These are phyloP conservation scores for Gymnopithys bicolor DNA, from an alignment of 2,797 vertebrate species.

Conservation along the genomic window DNA sequence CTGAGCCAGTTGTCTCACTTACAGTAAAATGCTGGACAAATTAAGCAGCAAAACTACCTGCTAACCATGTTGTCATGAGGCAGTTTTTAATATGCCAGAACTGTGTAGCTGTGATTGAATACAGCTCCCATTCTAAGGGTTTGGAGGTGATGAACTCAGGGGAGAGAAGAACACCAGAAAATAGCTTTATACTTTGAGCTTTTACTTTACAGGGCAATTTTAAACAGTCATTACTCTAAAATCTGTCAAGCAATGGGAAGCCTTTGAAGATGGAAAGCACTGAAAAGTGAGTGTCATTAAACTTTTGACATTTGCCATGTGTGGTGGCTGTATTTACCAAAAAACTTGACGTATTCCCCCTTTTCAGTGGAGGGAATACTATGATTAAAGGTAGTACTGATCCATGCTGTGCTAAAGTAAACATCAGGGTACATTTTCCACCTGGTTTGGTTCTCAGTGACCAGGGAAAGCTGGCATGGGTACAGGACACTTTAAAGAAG, in stretches of 20 bases:
- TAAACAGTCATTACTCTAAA: not conserved
- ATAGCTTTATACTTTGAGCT: not conserved
- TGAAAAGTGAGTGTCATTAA: constrained; percentile 7
- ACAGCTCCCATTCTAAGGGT: not conserved
- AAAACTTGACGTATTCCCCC: not conserved
- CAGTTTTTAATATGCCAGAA: not conserved
- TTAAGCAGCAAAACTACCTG: not conserved
- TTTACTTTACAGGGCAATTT: not conserved
- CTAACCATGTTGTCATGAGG: not conserved
- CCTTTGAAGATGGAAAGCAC: constrained; percentile 9
- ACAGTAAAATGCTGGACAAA: not conserved
- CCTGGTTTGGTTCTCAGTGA: not conserved
- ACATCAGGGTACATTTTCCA: constrained; percentile 10
- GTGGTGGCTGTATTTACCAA: not conserved
- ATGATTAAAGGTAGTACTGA: not conserved
- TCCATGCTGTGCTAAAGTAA: not conserved
- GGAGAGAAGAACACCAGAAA: constrained; percentile 11
- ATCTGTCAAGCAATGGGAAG: not conserved
- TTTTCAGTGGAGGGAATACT: not conserved
- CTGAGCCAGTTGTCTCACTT: not conserved
- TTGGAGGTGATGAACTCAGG: not conserved
- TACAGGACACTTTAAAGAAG: not conserved
- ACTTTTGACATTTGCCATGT: constrained; percentile 26
- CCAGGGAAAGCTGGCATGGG: not conserved
- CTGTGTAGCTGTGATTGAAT: not conserved